Percentiles rank a stretch among this genome's conserved stretches.
Conservation (phyloP, 2,113 vertebrate species). For the Pelecanus crispus region DNA sequence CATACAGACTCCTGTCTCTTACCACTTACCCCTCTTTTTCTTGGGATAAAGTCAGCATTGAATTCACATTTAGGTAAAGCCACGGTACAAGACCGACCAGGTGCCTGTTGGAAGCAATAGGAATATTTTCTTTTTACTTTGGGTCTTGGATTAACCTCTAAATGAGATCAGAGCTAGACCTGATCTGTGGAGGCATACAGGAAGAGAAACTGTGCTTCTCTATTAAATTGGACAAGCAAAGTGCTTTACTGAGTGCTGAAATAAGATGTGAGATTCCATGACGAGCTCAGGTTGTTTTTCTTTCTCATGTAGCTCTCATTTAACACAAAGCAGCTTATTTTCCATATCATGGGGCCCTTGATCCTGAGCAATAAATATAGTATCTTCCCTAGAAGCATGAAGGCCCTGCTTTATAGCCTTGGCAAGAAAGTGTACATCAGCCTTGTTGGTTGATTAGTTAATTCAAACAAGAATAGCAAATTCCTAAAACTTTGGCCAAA, state of each 20-base stretch:
- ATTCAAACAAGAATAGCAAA: constrained; percentile 34
- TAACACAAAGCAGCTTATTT: constrained; percentile 4
- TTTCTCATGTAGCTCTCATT: background rate
- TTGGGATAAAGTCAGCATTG: background rate
- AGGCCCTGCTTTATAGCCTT: background rate
- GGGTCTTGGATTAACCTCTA: background rate
- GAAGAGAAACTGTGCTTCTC: background rate
- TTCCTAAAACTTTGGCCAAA: constrained; percentile 33
- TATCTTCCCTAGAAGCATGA: background rate
- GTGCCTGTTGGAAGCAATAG: background rate
- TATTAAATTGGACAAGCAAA: background rate
- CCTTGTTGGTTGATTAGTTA: background rate
- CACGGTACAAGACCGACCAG: background rate
- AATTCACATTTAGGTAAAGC: background rate
- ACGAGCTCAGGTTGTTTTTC: background rate
- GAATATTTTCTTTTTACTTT: background rate
- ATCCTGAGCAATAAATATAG: background rate
- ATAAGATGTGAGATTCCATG: background rate
- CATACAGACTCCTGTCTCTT: background rate
- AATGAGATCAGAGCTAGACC: background rate
- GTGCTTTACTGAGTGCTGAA: background rate
- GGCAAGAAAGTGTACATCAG: background rate
- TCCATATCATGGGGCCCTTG: background rate
- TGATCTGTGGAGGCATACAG: background rate
- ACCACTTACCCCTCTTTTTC: background rate